These are phyloP conservation scores for Actinostola sp. DNA, from an alignment of 92 coral and sea anemone species.

Conservation along the genomic window DNA sequence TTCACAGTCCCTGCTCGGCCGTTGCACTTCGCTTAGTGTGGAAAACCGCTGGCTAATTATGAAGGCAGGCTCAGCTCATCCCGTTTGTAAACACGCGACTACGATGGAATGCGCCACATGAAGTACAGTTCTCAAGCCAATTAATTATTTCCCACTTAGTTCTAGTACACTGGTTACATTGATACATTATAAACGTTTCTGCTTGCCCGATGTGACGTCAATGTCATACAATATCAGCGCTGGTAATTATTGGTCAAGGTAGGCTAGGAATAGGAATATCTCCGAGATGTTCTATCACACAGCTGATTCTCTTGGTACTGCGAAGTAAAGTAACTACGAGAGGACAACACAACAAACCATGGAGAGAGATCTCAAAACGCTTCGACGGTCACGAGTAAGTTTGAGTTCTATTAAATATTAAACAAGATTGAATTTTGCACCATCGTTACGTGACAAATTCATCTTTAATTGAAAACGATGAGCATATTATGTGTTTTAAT, in stretches of 20 bases:
- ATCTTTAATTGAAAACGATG: too few species aligned
- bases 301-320: not conserved
- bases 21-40: too few species aligned
- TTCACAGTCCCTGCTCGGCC: too few species aligned
- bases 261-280: too few species aligned
- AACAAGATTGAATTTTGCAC: not conserved
- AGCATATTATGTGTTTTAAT: too few species aligned
- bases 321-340: not conserved
- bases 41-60: slow-evolving; percentile 11
- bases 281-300: too few species aligned
- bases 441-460: too few species aligned
- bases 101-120: slow-evolving; percentile 15
- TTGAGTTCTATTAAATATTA: not conserved
- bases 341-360: slow-evolving; percentile 15
- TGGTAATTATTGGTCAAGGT: too few species aligned
- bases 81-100: slow-evolving; percentile 14
- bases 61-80: slow-evolving; percentile 1
- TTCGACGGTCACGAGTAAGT: slow-evolving; percentile 89
- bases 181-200: not conserved
- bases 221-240: too few species aligned
- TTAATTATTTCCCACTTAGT: not conserved
- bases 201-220: not conserved
- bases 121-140: slow-evolving; percentile 1
- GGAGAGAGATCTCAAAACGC: slow-evolving; percentile 89
- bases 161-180: not conserved